Percentiles rank a stretch among this genome's conserved stretches.
These are phyloP conservation scores for Bradypus variegatus DNA, from an alignment of 2,797 vertebrate genomes.

Conservation along the genomic window DNA sequence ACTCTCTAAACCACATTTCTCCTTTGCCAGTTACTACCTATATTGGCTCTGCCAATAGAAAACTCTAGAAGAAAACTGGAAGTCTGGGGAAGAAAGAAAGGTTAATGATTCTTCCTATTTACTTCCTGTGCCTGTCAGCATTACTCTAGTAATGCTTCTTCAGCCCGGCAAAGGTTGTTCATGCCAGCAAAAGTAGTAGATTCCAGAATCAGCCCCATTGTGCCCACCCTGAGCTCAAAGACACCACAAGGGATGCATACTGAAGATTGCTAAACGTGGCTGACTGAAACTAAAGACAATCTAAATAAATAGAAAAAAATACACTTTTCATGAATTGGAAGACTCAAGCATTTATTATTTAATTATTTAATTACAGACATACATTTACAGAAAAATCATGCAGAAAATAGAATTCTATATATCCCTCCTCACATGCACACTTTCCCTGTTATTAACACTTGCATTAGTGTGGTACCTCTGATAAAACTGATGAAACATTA, in stretches of 20 bases:
- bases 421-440: too few relatives aligned
- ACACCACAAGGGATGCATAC: not conserved
- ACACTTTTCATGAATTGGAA: not conserved
- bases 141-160: constrained; percentile 32
- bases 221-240: not conserved
- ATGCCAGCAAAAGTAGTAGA: not conserved
- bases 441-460: too few relatives aligned
- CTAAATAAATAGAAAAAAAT: not conserved
- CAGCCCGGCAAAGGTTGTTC: constrained; percentile 30
- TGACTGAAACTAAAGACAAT: not conserved
- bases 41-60: constrained; percentile 1
- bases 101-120: constrained; percentile 24
- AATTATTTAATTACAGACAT: too few relatives aligned
- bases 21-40: not conserved
- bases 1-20: constrained; percentile 10
- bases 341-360: not conserved
- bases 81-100: constrained; percentile 24
- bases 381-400: too few relatives aligned
- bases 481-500: too few relatives aligned
- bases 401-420: too few relatives aligned
- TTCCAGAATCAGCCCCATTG: not conserved
- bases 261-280: not conserved
- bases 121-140: constrained; percentile 35
- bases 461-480: too few relatives aligned
- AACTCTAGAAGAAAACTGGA: constrained; percentile 31